Percentiles rank a stretch among this genome's conserved stretches.
Conservation (phyloP, 2,888 invertebrate species). For the Agriopis aurantiaria region DNA sequence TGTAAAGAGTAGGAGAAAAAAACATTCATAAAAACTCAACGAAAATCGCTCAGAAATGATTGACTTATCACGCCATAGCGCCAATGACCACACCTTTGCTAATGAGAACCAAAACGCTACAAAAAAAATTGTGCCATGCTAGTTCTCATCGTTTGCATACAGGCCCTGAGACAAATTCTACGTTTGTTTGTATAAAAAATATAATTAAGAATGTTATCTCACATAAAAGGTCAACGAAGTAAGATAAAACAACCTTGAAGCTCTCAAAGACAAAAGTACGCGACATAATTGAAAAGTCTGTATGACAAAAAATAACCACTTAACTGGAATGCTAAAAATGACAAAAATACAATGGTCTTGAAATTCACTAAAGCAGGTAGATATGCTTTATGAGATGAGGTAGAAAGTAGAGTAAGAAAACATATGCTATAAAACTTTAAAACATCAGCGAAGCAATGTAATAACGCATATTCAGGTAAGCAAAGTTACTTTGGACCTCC, state of each 20-base stretch:
- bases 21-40: no score
- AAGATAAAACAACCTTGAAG: constrained; percentile 22
- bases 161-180: not conserved
- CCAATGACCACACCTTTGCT: no score
- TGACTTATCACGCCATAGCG: no score
- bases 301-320: not conserved
- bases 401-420: constrained; percentile 13
- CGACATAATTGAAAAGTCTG: not conserved
- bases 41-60: no score
- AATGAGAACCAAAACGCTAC: not conserved
- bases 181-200: constrained; percentile 34
- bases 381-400: not conserved
- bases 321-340: not conserved
- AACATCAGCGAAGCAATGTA: no score
- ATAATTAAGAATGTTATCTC: constrained; percentile 17
- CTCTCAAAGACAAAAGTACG: constrained; percentile 6
- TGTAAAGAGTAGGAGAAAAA: not conserved
- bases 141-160: no score
- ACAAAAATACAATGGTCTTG: not conserved
- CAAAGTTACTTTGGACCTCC: no score
- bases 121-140: not conserved
- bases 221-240: constrained; percentile 14
- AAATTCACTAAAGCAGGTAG: not conserved
- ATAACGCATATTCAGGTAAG: no score
- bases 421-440: not conserved